These are phyloP conservation scores for Graptemys geographica DNA, from an alignment of 2,797 vertebrate species.

Conservation along the genomic window DNA sequence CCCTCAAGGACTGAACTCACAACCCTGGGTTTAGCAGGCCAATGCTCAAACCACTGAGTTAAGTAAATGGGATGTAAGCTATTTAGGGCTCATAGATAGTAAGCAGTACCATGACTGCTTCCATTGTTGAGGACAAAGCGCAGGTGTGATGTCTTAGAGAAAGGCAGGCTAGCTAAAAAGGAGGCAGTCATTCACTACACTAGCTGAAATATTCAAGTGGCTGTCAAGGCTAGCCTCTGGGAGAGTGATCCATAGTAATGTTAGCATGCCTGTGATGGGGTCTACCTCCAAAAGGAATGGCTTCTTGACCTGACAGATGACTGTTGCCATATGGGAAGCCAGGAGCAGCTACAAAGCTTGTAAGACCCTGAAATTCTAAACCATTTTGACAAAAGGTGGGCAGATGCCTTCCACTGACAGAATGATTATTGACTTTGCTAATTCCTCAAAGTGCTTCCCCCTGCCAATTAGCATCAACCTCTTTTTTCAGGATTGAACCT, in stretches of 20 bases:
- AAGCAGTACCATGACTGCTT: constrained; percentile 62
- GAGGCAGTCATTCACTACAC: not conserved
- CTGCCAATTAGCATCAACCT: constrained; percentile 18
- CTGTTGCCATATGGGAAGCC: not conserved
- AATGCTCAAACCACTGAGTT: not conserved
- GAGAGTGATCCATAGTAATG: not conserved
- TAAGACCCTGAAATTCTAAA: not conserved
- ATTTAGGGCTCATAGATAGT: constrained; percentile 60
- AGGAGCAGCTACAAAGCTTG: not conserved
- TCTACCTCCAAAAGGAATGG: not conserved
- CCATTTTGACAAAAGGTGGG: constrained; percentile 34
- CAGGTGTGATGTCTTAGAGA: not conserved
- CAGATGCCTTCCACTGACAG: not conserved
- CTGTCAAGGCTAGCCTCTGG: constrained; percentile 1
- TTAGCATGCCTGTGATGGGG: not conserved
- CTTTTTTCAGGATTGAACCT: constrained; percentile 51
- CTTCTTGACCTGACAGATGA: not conserved
- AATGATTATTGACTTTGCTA: constrained; percentile 22
- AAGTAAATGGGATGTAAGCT: constrained; percentile 71
- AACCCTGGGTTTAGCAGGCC: too few relatives aligned
- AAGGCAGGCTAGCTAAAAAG: not conserved
- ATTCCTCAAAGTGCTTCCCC: constrained; percentile 56
- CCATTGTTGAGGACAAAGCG: constrained; percentile 61
- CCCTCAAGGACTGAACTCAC: too few relatives aligned
- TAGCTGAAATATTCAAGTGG: constrained; percentile 59